Evolutionary conservation across 2,797 vertebrate species (phyloP).

Genomic region (Bradypus variegatus): DNA sequence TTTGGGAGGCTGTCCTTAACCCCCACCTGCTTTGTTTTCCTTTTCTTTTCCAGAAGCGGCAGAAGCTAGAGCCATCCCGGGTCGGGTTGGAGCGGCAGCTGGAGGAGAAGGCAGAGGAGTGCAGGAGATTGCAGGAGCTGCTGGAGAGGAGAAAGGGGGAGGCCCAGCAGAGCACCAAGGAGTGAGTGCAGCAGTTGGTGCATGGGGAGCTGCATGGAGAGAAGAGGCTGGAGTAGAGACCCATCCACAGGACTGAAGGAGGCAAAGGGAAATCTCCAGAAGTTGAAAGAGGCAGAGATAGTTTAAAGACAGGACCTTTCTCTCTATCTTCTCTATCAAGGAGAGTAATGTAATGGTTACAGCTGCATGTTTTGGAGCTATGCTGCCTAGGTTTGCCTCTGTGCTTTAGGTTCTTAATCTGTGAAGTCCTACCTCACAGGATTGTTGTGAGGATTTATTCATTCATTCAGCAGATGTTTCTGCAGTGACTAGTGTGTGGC

Average conservation of each 20-base stretch:
- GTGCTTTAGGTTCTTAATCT: neutral
- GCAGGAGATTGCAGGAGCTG: constrained; percentile 77
- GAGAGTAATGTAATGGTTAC: neutral
- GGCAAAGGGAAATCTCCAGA: neutral
- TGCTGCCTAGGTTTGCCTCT: neutral
- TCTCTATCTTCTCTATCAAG: neutral
- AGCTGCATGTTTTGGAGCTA: neutral
- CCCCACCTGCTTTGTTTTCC: neutral
- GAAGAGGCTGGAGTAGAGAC: neutral
- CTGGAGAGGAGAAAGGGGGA: constrained; percentile 82
- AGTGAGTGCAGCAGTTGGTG: constrained; percentile 74
- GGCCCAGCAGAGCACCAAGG: constrained; percentile 80
- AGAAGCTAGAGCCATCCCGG: constrained; percentile 57
- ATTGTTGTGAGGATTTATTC: neutral
- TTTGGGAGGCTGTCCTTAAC: neutral
- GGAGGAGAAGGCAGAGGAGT: constrained; percentile 83
- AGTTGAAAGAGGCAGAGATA: neutral
- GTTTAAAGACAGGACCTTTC: neutral
- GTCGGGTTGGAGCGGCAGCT: constrained; percentile 78
- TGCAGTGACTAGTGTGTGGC: neutral
- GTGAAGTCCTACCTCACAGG: neutral
- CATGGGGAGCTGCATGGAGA: neutral
- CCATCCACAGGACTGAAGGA: neutral
- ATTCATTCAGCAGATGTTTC: neutral
- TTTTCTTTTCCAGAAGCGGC: constrained; percentile 62